Evolutionary conservation across 2,888 invertebrate genomes (phyloP), one percentile per base, ranked within the genome.

Genomic region (Dicranocentrus wangi): DNA sequence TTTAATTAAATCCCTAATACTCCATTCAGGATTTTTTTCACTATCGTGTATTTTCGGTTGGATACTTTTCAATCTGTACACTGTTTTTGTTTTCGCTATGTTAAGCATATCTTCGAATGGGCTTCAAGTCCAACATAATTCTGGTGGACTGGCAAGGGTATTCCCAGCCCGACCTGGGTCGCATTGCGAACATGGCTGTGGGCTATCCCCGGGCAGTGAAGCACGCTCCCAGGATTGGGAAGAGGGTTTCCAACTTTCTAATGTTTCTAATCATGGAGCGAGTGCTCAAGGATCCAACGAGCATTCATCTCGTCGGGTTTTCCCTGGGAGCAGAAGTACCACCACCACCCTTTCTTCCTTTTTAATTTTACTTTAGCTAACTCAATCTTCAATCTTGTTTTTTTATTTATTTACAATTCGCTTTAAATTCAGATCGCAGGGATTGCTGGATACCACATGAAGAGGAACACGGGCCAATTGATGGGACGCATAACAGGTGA

Each of bases 231-330:
- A 27, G 69, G 53, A 81, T 84, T 13, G 77, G 78, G n/a, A 81
- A 79, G 17, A 79, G 76, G 15, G 70, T 82, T 23, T 78, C 82
- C 1, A 81, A 81, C 15, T 75, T 84, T 61, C 69, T 84, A 15
- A 81, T 84, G 81, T 84, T 82, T 69, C 53, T 84, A 17, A 79
- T 82, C 21, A 78, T 78, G n/a, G 75, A 82, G 58, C 61, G 78
- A 32, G 82, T 82, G 5, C 32, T 84, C n/a, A 81, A 81, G 32
- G 81, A 82, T 43, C 82, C 84, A 1, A 71, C 71, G 1, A 39
- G 63, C 3, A 75, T 71, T 17, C 84, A 84, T 71, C 39, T 84
- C 8, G 72, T 82, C 17, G 84, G 84, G 5, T 84, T 84, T 66
- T 81, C 82, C 3, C 23, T 84, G 17, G 84, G 84, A 63, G 82